Conservation (phyloP, 2,888 invertebrate species). For the Deroplatys truncata region DNA sequence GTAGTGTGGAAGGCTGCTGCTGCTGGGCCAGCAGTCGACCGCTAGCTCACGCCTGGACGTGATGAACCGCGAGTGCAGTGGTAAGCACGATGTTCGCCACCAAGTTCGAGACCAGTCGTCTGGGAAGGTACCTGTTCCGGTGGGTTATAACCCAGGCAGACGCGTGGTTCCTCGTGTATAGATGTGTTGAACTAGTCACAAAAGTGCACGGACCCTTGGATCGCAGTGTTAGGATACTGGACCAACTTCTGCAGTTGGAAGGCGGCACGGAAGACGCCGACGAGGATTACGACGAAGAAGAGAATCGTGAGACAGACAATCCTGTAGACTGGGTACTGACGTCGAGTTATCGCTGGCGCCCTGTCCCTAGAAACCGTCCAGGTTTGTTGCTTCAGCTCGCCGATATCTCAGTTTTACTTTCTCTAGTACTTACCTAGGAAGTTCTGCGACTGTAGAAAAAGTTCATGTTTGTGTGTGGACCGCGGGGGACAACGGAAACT, state of each 20-base stretch:
- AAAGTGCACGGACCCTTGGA: neutral
- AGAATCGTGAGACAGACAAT: neutral
- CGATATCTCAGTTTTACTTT: too few relatives aligned
- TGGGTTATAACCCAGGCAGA: neutral
- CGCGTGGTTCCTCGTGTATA: neutral
- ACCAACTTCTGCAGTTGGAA: neutral
- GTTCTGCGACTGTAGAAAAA: too few relatives aligned
- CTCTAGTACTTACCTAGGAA: too few relatives aligned
- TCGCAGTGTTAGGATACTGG: neutral
- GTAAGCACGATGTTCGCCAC: neutral
- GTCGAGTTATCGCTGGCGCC: neutral
- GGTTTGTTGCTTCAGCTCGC: neutral
- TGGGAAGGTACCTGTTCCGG: constrained; percentile 1
- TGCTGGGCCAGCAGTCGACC: too few relatives aligned
- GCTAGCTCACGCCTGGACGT: too few relatives aligned
- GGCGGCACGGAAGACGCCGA: neutral
- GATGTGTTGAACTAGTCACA: neutral
- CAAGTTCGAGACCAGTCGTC: neutral
- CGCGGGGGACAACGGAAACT: too few relatives aligned
- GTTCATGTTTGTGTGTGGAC: too few relatives aligned
- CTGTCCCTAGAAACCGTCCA: neutral
- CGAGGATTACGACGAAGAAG: neutral
- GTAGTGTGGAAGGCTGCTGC: too few relatives aligned
- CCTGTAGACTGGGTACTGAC: neutral
- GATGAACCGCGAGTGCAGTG: too few relatives aligned